Evolutionary conservation across 2,797 vertebrate species (phyloP).

Genomic region (Cheirogaleus major): DNA sequence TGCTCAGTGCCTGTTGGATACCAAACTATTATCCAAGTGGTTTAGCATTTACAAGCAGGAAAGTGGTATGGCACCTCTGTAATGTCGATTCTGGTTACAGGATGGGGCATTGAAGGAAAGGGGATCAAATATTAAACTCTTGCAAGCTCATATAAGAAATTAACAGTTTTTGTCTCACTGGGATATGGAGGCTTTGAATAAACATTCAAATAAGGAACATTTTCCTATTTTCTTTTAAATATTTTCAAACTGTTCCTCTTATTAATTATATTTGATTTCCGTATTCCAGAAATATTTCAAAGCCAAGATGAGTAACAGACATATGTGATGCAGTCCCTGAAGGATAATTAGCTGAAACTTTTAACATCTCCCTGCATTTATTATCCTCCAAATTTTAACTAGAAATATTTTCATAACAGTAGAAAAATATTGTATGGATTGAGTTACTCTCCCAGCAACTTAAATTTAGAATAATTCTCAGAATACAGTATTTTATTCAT

Average conservation of each 20-base stretch:
- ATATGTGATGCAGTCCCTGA: background rate
- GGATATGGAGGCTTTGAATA: background rate
- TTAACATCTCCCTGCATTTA: background rate
- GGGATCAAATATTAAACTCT: background rate
- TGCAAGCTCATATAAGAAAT: background rate
- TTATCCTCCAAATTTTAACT: background rate
- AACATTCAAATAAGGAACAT: background rate
- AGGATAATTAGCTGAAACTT: background rate
- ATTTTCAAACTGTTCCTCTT: background rate
- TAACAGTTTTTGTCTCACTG: background rate
- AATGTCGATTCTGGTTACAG: background rate
- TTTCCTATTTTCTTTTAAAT: background rate
- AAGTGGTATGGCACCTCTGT: background rate
- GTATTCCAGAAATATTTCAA: slow-evolving; percentile 21
- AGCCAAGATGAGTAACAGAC: background rate
- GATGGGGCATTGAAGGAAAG: background rate
- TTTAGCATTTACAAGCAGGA: background rate
- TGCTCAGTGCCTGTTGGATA: background rate
- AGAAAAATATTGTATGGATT: background rate
- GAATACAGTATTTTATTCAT: background rate
- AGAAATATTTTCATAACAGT: background rate
- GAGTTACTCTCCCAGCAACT: background rate
- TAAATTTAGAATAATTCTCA: slow-evolving; percentile 8
- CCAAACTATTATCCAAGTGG: background rate
- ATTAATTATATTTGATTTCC: slow-evolving; percentile 38